These are phyloP conservation scores for Scleropages formosus DNA, from an alignment of 2,797 vertebrate species.

Conservation along the genomic window DNA sequence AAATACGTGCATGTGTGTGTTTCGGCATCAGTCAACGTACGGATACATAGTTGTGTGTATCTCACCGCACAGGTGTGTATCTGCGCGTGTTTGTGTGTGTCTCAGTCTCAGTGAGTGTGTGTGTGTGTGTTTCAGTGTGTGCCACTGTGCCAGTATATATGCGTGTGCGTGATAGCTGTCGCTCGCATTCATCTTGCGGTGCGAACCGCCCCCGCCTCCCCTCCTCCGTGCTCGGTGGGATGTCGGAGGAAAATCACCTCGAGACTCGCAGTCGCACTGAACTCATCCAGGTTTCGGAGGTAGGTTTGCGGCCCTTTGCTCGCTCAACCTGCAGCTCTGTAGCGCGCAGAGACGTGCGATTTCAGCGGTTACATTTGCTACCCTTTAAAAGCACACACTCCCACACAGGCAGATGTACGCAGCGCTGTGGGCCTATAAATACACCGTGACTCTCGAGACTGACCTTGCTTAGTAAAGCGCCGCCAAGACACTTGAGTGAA, in stretches of 20 bases:
- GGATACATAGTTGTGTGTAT: not conserved
- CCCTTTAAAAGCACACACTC: conserved; percentile 18
- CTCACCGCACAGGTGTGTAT: too few species aligned
- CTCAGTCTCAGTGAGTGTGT: conserved; percentile 16
- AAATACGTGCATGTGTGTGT: not conserved
- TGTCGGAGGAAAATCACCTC: conserved; percentile 20
- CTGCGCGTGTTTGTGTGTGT: not conserved
- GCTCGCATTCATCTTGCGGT: conserved; percentile 29
- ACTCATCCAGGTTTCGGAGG: conserved; percentile 5
- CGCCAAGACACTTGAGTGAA: not conserved
- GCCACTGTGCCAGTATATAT: not conserved
- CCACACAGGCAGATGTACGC: conserved; percentile 27
- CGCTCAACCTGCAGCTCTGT: not conserved
- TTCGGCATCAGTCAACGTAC: not conserved
- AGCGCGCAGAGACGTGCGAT: not conserved
- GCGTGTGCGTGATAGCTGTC: conserved; percentile 19
- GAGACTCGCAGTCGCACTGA: not conserved
- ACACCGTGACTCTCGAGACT: not conserved
- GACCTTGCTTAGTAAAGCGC: conserved; percentile 7
- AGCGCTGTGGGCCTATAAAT: conserved; percentile 4
- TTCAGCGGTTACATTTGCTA: not conserved
- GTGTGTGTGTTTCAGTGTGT: conserved; percentile 11
- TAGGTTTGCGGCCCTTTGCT: not conserved
- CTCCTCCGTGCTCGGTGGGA: conserved; percentile 29
- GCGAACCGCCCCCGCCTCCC: conserved; percentile 24